Evolutionary conservation across 2,888 invertebrate genomes (phyloP), one percentile per base, ranked within the genome.

Genomic region (Brachypalpus laphriformis): DNA sequence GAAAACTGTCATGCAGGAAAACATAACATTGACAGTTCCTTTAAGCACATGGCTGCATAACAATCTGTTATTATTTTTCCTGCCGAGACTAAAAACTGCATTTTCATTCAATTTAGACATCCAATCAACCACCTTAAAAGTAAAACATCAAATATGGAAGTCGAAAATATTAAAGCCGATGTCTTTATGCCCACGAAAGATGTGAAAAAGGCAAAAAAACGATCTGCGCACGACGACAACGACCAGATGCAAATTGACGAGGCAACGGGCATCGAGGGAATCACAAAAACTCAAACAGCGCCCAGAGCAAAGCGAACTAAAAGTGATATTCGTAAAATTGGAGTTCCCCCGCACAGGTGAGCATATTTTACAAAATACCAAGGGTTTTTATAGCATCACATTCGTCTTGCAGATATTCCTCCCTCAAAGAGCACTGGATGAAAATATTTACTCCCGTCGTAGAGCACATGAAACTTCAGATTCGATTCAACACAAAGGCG

Each of bases 401-500:
- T 25, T 2, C 25, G 5, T 25, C 63, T 90, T 91, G 14, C 89
- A 94, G 99, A 91, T 98, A 97, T 89, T 96, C 97, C 7, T 98
- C 99, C 0, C 92, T 99, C 7, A 99, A 98, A 93, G 97, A 98
- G 89, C 97, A 96, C 89, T 99, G 99, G 99, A 93, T 98, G 91
- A 98, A 99, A 92, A 98, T 99, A 87, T 98, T 98, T 90, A 96
- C 97, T 57, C 99, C 99, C 0, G 94, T 99, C 34, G 99, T 99
- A 0, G 98, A 99, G 90, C 97, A 99, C 90, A 93, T 99, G 82
- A 94, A 98, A 86, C 92, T 99, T 18, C 98, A 99, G 93, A 96
- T 98, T 68, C 94, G 99, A 78, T 99, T 98, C 90, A 99, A 99
- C 92, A 93, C 98, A 70, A 98, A 96, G 92, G 95, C 96, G 0